Base-by-base conservation (phyloP, 2,113 vertebrate genomes). In the Hemicordylus capensis region DNA sequence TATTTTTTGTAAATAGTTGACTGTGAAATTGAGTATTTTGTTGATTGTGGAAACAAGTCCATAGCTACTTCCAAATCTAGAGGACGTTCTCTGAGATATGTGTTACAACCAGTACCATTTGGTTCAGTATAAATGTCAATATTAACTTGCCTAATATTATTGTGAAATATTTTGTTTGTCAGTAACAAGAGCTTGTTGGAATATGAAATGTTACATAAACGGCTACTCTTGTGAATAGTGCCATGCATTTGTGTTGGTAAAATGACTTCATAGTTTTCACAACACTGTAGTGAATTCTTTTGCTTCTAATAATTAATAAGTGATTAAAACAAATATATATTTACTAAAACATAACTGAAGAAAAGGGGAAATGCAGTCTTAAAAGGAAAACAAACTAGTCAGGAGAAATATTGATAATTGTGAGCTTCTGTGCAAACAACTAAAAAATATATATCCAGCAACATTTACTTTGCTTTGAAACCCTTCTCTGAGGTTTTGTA, bases 141-240 rank as follows among this genome's bases (percentile, higher is more conserved):
- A 86, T 81, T 69, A 54, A 75, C n/a, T 39, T 88, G 56, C 28
- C 56, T 91, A 58, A 84, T 63, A 76, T 81, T 83, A 85, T 64
- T 84, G 59, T 74, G 54, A 88, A 61, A 80, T 91, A 74, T 86
- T 92, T 92, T 51, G 59, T 82, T 69, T 92, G 2, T 89, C 66
- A 91, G 63, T 81, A 88, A 44, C 89, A 78, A 58, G 90, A 44
- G 86, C 85, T 90, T 44, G 46, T 22, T 81, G n/a, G 34, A 64
- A 31, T 70, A 34, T 54, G 51, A 77, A 58, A 76, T 42, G 44
- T 54, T 76, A 15, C 24, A 76, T 84, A 39, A 34, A 75, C 28
- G 75, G 6, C 54, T 54, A 54, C 8, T 74, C 20, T 9, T 26
- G 9, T 7, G 64, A 44, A 42, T 77, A 69, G 11, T n/a, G 39